Base-by-base conservation (phyloP, 2,113 vertebrate genomes). In the Pagrus major region DNA sequence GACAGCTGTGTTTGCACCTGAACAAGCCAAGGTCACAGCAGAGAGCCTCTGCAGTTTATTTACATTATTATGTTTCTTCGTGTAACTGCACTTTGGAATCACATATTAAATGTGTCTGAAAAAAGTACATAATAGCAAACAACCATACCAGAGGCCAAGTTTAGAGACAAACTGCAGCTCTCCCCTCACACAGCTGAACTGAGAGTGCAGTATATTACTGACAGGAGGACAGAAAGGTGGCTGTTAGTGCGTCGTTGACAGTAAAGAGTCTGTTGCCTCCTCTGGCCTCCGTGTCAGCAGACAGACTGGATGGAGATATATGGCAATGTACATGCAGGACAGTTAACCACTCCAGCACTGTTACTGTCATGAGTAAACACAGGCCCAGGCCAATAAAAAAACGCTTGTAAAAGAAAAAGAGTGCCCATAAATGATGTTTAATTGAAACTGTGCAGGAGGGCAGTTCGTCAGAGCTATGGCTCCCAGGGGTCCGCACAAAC, bases 381-480 rank as follows among this genome's bases (percentile, higher is more conserved):
- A 88, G 83, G 42, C 74, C 81, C 52, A 31, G 47, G 75, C 80
- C 80, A 89, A 90, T 91, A 93, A 94, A 94, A 94, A 91, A 81
- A 58, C 15, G 29, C 65, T 72, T 68, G 76, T 91, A 68, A 70
- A 71, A 60, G 69, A 76, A 63, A 74, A 80, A 60, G 47, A 78
- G 81, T 73, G 68, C 76, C 88, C 85, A 90, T 92, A 94, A 94
- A 94, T 78, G 75, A 87, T 88, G 80, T 93, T 92, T 93, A 93
- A 94, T 93, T 93, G 83, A 93, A 94, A 91, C 78, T 86, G 87
- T 92, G 88, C 83, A 88, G 87, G 78, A 86, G 86, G 81, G 90
- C 81, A 80, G 85, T 82, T 91, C 12, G 61, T 84, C 78, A 75
- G 73, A 75, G 80, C 76, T 55, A 73, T 55, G 56, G 47, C 78